Evolutionary conservation across 2,113 vertebrate species (phyloP).

Genomic region (Nannobrachium achirus): DNA sequence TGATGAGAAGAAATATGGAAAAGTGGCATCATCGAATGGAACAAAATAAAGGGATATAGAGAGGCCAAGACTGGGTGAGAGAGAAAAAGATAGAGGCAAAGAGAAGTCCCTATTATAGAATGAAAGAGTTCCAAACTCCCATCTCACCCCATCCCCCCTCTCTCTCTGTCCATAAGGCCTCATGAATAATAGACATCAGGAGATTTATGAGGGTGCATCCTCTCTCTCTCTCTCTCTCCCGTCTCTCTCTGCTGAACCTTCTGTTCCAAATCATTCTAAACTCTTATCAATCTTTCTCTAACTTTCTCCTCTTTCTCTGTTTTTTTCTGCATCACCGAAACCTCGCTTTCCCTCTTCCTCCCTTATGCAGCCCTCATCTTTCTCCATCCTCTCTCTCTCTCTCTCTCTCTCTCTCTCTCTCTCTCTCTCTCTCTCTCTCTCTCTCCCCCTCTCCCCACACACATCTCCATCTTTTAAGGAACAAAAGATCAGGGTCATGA

Average conservation of each 20-base stretch:
- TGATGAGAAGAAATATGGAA: too few relatives aligned
- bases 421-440: not conserved
- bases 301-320: not conserved
- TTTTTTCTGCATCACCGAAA: not conserved
- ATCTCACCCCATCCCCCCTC: conserved; percentile 1
- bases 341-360: not conserved
- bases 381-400: too few relatives aligned
- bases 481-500: not conserved
- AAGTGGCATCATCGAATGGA: too few relatives aligned
- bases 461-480: not conserved
- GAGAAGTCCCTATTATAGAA: not conserved
- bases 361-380: too few relatives aligned
- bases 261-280: too few relatives aligned
- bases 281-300: not conserved
- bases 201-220: conserved; percentile 15
- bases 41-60: too few relatives aligned
- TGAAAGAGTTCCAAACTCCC: not conserved
- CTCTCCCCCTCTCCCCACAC: not conserved
- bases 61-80: too few relatives aligned
- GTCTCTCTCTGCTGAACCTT: not conserved
- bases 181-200: conserved; percentile 61
- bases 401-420: not conserved
- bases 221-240: not conserved
- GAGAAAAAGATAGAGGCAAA: not conserved
- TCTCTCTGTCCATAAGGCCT: conserved; percentile 27